Conservation (phyloP, 2,113 vertebrate species). For the Triplophysa dalaica region DNA sequence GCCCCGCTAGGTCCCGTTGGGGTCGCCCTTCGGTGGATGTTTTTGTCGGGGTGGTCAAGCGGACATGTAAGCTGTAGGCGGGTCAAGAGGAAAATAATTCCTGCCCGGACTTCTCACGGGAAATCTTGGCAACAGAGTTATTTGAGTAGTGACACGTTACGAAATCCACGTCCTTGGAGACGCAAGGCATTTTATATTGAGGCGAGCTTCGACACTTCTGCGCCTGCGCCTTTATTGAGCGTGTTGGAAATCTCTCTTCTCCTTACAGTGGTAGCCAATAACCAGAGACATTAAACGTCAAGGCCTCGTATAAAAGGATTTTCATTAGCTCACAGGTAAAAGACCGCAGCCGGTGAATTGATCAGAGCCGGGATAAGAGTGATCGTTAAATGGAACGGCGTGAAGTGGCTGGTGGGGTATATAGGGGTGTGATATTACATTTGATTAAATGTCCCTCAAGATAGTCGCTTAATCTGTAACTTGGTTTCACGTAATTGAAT, state of each 20-base stretch:
- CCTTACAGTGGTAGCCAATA: slow-evolving; percentile 34
- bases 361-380: slow-evolving; percentile 17
- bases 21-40: slow-evolving; percentile 29
- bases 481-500: slow-evolving; percentile 47
- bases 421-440: slow-evolving; percentile 40
- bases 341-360: slow-evolving; percentile 37
- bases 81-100: background rate
- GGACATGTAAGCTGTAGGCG: background rate
- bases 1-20: background rate
- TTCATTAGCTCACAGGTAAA: slow-evolving; percentile 42
- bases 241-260: slow-evolving; percentile 15
- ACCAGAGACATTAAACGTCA: slow-evolving; percentile 39
- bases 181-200: background rate
- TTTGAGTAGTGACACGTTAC: background rate
- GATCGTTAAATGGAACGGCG: slow-evolving; percentile 22
- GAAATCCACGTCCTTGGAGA: slow-evolving; percentile 2
- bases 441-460: slow-evolving; percentile 48
- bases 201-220: background rate
- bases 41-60: slow-evolving; percentile 28
- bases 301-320: slow-evolving; percentile 49
- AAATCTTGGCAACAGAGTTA: slow-evolving; percentile 18
- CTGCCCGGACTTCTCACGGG: background rate
- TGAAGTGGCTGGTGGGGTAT: slow-evolving; percentile 19
- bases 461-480: slow-evolving; percentile 35
- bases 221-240: slow-evolving; percentile 32